Conservation (phyloP, 2,113 vertebrate species). For the Columbina picui region DNA sequence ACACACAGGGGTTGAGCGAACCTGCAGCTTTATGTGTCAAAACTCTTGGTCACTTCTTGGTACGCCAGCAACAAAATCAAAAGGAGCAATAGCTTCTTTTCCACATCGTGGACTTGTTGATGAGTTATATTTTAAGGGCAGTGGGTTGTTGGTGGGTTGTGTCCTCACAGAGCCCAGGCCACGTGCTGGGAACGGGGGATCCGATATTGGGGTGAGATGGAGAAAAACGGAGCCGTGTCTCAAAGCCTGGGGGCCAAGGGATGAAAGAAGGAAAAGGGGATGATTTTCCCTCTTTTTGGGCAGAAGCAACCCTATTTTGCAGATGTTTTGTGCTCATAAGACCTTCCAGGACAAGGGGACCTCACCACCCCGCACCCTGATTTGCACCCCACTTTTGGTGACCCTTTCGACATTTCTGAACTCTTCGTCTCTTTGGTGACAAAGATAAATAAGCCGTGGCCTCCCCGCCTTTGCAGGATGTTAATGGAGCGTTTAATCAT, state of each 20-base stretch:
- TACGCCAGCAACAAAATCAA: neutral
- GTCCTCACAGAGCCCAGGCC: neutral
- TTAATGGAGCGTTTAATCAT: slow-evolving; percentile 69
- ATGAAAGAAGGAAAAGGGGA: neutral
- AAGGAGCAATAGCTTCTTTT: neutral
- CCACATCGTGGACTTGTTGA: too few species aligned
- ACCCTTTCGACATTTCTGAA: neutral
- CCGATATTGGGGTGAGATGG: rapidly evolving
- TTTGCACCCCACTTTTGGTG: neutral
- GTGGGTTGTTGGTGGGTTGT: neutral
- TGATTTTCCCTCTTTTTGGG: neutral
- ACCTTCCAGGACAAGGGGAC: neutral
- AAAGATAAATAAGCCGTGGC: neutral
- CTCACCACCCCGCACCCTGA: neutral
- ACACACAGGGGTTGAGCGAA: neutral
- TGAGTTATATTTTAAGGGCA: neutral
- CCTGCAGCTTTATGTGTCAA: neutral
- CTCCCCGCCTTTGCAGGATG: neutral
- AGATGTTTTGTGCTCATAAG: neutral
- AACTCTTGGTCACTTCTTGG: neutral
- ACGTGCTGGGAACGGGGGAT: neutral
- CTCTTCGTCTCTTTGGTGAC: neutral
- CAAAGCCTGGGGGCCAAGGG: neutral
- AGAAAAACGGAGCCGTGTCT: neutral
- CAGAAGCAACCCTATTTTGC: rapidly evolving